phyloP scores from a whole-genome alignment of 2,113 vertebrate species.

The Atherinomorus stipes region DNA sequence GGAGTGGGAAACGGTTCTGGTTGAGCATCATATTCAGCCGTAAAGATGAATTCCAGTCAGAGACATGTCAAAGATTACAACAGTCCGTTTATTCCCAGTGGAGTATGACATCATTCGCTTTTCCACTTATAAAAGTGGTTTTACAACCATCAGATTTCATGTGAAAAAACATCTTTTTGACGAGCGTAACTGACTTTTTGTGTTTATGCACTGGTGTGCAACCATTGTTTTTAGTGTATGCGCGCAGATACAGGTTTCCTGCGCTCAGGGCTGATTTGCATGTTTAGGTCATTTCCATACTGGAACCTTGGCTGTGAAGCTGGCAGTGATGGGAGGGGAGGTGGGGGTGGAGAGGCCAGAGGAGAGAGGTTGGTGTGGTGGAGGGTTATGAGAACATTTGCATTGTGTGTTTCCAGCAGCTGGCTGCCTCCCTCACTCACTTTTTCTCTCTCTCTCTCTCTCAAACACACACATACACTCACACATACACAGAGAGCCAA shows the following conservation, averaged over 20 bases:
- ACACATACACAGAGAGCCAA: constrained; percentile 72
- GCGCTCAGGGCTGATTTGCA: constrained; percentile 88
- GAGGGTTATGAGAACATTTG: constrained; percentile 83
- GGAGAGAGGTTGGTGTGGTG: constrained; percentile 1
- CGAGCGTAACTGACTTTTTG: constrained; percentile 5
- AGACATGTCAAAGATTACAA: background rate
- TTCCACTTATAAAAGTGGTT: background rate
- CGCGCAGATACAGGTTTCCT: constrained; percentile 77
- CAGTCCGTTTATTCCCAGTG: background rate
- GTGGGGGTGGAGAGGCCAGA: constrained; percentile 64
- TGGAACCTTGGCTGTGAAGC: constrained; percentile 84
- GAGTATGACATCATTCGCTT: background rate
- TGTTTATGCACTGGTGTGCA: constrained; percentile 6
- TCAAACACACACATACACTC: constrained; percentile 43
- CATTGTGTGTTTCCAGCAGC: constrained; percentile 87
- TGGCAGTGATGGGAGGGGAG: constrained; percentile 65
- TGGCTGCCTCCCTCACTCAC: constrained; percentile 63
- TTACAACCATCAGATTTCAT: background rate
- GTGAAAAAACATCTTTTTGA: background rate
- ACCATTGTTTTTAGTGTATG: background rate
- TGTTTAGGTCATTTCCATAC: constrained; percentile 94
- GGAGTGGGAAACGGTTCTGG: background rate
- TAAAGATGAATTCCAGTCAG: constrained; percentile 8
- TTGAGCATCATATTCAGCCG: constrained; percentile 3
- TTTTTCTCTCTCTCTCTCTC: constrained; percentile 18